A percentile compares a stretch with the other conserved stretches of the same genome.
These are phyloP conservation scores for Tetramorium simillimum DNA, from an alignment of 1,140 invertebrate species.

Conservation along the genomic window DNA sequence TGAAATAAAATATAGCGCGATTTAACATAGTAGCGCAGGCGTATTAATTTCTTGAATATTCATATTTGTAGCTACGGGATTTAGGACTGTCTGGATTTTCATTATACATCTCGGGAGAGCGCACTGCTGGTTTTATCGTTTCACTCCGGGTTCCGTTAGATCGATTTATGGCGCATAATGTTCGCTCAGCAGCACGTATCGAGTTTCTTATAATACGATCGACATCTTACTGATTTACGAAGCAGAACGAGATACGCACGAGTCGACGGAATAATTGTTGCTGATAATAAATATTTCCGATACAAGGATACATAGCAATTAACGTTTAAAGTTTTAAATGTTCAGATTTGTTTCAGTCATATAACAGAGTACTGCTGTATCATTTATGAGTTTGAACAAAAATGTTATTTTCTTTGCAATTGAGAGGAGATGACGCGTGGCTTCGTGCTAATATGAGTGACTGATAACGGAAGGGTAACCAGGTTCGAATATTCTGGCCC, in stretches of 20 bases:
- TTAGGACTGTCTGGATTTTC: slow-evolving; percentile 32
- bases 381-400: background rate
- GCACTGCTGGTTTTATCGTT: slow-evolving; percentile 36
- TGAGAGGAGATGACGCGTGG: too few species aligned
- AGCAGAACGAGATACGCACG: slow-evolving; percentile 35
- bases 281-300: slow-evolving; percentile 41
- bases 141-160: slow-evolving; percentile 45
- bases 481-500: too few species aligned
- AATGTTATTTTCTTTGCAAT: background rate
- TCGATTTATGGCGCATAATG: slow-evolving; percentile 50
- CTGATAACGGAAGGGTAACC: too few species aligned
- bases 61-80: background rate
- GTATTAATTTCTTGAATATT: slow-evolving; percentile 15
- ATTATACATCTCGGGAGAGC: slow-evolving; percentile 21
- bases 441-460: too few species aligned
- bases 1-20: slow-evolving; percentile 1
- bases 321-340: background rate
- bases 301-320: background rate
- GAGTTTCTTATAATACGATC: slow-evolving; percentile 53
- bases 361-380: background rate
- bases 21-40: background rate
- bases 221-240: slow-evolving; percentile 47
- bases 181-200: slow-evolving; percentile 13
- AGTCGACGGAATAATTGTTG: slow-evolving; percentile 39
- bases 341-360: background rate